These are phyloP conservation scores for Galendromus occidentalis DNA, from an alignment of 1,140 invertebrate species.

Conservation along the genomic window DNA sequence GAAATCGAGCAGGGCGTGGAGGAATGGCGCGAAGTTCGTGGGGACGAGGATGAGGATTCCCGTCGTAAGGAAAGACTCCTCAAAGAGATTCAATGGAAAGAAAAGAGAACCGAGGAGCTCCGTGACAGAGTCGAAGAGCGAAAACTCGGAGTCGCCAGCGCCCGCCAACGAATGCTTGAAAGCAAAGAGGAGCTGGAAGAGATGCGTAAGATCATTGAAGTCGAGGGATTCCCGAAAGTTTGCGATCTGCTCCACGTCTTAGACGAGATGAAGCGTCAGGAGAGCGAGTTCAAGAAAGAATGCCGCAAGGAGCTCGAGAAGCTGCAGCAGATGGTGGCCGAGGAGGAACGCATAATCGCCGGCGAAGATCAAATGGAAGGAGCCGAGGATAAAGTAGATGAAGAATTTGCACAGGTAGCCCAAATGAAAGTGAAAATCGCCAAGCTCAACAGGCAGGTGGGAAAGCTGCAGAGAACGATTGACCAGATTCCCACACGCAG, in stretches of 20 bases:
- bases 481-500: conserved; percentile 78
- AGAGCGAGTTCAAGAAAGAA: conserved; percentile 17
- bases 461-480: conserved; percentile 49
- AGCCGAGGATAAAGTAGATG: conserved; percentile 18
- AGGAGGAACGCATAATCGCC: conserved; percentile 21
- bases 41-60: conserved; percentile 14
- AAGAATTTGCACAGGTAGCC: conserved; percentile 23
- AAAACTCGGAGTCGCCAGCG: conserved; percentile 10
- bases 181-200: conserved; percentile 12
- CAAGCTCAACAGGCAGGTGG: conserved; percentile 58
- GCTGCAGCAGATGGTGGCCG: conserved; percentile 13
- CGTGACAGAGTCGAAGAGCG: conserved; percentile 14
- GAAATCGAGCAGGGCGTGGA: conserved; percentile 13
- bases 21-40: conserved; percentile 12
- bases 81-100: conserved; percentile 13
- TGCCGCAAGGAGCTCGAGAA: conserved; percentile 14
- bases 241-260: conserved; percentile 16
- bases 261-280: conserved; percentile 16
- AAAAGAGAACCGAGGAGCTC: conserved; percentile 15
- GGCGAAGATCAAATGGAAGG: conserved; percentile 18
- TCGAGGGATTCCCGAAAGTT: conserved; percentile 13
- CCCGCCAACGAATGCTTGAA: conserved; percentile 15
- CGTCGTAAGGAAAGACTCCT: conserved; percentile 11
- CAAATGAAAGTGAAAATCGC: conserved; percentile 28
- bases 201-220: conserved; percentile 14